Evolutionary conservation across 2,888 invertebrate species (phyloP), one percentile per base, ranked within the genome.

Genomic region (Willowsia nigromaculata): DNA sequence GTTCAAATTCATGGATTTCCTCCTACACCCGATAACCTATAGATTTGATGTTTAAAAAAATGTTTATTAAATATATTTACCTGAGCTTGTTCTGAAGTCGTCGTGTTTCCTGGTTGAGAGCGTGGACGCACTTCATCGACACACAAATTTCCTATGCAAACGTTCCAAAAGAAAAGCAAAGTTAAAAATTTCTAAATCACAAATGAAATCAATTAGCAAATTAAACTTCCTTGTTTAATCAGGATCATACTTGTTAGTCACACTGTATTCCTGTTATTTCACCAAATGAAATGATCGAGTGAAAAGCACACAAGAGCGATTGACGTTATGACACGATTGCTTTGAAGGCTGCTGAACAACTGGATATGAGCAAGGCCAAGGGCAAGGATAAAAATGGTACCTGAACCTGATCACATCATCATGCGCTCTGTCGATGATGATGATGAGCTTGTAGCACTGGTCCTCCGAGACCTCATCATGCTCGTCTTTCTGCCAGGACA

Each of bases 61-160:
- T 33, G 18, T 11, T 56, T 56, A 37, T 6, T 37, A 37, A 2
- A 62, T 47, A 65, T 47, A n/a, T 30, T 50, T 15, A 92, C 92
- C 91, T 92, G 83, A 90, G 85, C 56, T 89, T 91, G 80, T 89
- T 90, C 83, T 90, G 91, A 76, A 91, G 87, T 30, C 91, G 91
- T 18, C 91, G 90, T 50, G 90, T 90, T 89, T 92, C 91, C 86
- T 91, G 92, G 81, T 89, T 80, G 62, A 68, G 71, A 53, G 87
- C 81, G 82, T 88, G 90, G 50, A 89, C 90, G 50, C 88, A 90
- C 88, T 91, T 91, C 92, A 92, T 92, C 89, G 92, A 92, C 92
- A 92, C 92, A 56, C 56, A n/a, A n/a, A 62, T 18, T 80, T 59
- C 43, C 62, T 62, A 37, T 81, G 25, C 43, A 43, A 11, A n/a